phyloP scores from a whole-genome alignment of 1,140 invertebrate species.

The Psilanteris sp. region DNA sequence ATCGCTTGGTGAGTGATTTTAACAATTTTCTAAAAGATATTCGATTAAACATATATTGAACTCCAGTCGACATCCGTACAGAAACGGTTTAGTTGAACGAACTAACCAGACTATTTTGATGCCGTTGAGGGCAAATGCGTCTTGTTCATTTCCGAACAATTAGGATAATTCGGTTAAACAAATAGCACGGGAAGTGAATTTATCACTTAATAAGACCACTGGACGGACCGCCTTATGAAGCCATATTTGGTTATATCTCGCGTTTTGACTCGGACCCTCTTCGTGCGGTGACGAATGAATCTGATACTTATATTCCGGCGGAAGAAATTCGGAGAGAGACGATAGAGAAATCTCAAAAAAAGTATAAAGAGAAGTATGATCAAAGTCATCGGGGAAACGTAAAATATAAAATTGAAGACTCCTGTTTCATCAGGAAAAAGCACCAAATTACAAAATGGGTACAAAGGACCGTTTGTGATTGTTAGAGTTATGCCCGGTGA shows the following conservation, averaged over 20 bases:
- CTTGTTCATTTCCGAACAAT: background rate
- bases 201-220: constrained; percentile 13
- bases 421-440: constrained; percentile 12
- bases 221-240: constrained; percentile 5
- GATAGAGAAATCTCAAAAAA: background rate
- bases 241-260: constrained; percentile 7
- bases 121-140: background rate
- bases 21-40: constrained; percentile 28
- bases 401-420: constrained; percentile 5
- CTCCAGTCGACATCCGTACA: constrained; percentile 52
- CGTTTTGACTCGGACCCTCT: background rate
- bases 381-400: constrained; percentile 17
- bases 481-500: background rate
- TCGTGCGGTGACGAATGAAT: background rate
- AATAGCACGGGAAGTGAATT: constrained; percentile 12
- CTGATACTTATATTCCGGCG: background rate
- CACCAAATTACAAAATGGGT: constrained; percentile 8
- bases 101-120: constrained; percentile 27
- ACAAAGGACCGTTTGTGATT: constrained; percentile 14
- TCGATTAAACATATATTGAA: constrained; percentile 61
- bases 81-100: constrained; percentile 58
- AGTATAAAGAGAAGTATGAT: constrained; percentile 22
- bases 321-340: constrained; percentile 15
- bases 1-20: too few species aligned
- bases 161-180: constrained; percentile 11